These are phyloP conservation scores for Hylaeus anthracinus DNA, from an alignment of 1,140 invertebrate genomes.

Conservation along the genomic window DNA sequence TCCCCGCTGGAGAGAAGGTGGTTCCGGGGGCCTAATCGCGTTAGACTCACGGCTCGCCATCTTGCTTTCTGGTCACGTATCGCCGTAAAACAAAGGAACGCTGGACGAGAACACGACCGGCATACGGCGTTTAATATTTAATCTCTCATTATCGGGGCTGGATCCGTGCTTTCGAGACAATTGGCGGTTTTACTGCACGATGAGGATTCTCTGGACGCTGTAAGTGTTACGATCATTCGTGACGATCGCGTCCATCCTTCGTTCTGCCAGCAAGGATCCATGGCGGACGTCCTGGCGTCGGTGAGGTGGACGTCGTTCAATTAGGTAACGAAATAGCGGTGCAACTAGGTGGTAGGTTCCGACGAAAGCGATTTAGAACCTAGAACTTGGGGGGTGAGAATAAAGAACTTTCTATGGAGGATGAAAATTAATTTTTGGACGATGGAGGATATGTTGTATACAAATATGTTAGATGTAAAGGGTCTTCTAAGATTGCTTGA, in stretches of 20 bases:
- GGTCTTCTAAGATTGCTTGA: too few relatives aligned
- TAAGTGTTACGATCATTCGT: slow-evolving; percentile 50
- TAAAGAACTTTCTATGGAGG: too few relatives aligned
- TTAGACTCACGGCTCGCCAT: slow-evolving; percentile 71
- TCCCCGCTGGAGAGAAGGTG: slow-evolving; percentile 42
- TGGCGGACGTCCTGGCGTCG: not conserved
- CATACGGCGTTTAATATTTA: slow-evolving; percentile 79
- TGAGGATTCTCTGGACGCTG: slow-evolving; percentile 61
- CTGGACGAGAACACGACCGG: slow-evolving; percentile 68
- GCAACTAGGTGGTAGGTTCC: not conserved
- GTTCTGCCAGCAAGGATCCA: not conserved
- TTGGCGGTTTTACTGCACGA: slow-evolving; percentile 77
- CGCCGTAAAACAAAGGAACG: slow-evolving; percentile 80
- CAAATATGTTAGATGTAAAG: too few relatives aligned
- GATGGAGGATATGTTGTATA: too few relatives aligned
- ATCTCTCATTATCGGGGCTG: slow-evolving; percentile 78
- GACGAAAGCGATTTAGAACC: too few relatives aligned
- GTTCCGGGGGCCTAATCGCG: slow-evolving; percentile 70
- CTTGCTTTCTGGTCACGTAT: slow-evolving; percentile 80
- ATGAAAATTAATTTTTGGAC: too few relatives aligned
- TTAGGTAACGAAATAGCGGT: not conserved
- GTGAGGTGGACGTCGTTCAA: not conserved
- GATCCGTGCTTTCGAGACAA: slow-evolving; percentile 78
- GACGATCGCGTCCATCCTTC: slow-evolving; percentile 38
- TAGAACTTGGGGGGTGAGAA: too few relatives aligned